Percentiles rank a stretch among this genome's conserved stretches.
Evolutionary conservation across 1,140 invertebrate genomes (phyloP).

Genomic region (Papilio machaon): DNA sequence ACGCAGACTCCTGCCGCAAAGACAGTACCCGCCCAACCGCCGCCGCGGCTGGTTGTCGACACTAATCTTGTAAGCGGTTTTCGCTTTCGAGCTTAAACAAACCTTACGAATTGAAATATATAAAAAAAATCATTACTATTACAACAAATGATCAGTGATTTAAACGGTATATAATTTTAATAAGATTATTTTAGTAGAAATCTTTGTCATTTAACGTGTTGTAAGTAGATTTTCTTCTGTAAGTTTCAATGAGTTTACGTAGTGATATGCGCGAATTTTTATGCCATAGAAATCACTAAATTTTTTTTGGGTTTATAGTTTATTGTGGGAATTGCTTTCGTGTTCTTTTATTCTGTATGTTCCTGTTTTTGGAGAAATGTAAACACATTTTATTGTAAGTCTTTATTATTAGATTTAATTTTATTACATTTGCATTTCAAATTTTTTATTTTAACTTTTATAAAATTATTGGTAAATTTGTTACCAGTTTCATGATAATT

Average conservation of each 20-base stretch:
- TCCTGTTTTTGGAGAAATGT: conserved; percentile 35
- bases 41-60: conserved; percentile 52
- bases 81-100: conserved; percentile 36
- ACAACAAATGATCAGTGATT: neutral
- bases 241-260: conserved; percentile 36
- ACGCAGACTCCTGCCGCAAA: conserved; percentile 77
- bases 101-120: conserved; percentile 26
- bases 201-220: neutral
- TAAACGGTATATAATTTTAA: conserved; percentile 23
- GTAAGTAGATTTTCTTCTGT: conserved; percentile 28
- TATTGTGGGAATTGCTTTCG: conserved; percentile 5
- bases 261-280: conserved; percentile 25
- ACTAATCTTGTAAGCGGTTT: conserved; percentile 34
- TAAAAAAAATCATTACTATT: conserved; percentile 8
- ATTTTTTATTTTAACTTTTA: neutral
- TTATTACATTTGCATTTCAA: neutral
- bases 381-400: conserved; percentile 32
- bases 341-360: conserved; percentile 2
- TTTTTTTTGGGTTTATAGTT: conserved; percentile 17
- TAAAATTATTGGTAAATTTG: neutral
- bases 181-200: conserved; percentile 18
- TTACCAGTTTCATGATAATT: too few species aligned
- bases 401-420: neutral
- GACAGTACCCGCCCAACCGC: conserved; percentile 63
- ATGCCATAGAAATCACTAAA: neutral